Conservation (phyloP, 2,113 vertebrate species). For the Herpailurus yagouaroundi region DNA sequence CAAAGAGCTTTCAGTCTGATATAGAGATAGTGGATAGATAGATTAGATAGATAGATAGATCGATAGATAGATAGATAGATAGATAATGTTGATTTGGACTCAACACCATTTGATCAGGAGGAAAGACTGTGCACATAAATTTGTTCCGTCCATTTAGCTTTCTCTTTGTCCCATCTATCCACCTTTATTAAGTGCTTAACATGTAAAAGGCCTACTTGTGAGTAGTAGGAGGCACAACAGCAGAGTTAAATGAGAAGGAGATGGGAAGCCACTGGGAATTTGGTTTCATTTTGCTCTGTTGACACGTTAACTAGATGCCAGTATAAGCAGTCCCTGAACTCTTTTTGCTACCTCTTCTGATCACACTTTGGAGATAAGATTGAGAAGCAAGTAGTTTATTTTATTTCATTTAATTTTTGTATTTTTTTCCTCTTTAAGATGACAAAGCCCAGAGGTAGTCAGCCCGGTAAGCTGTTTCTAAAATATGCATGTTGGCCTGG, state of each 20-base stretch:
- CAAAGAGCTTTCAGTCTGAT: background rate
- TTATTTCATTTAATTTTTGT: background rate
- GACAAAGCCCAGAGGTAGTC: background rate
- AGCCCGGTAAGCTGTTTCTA: background rate
- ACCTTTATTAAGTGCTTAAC: background rate
- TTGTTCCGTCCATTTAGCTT: background rate
- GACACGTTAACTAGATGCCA: background rate
- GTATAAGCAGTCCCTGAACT: background rate
- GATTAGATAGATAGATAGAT: background rate
- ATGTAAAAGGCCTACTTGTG: background rate
- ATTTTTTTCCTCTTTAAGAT: background rate
- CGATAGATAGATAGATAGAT: background rate
- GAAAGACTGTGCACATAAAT: background rate
- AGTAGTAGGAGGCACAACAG: background rate
- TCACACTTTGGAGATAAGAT: background rate
- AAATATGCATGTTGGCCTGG: background rate
- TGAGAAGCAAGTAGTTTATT: background rate
- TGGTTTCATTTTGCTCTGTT: background rate
- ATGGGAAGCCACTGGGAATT: background rate
- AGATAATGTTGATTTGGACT: background rate
- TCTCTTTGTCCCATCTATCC: background rate
- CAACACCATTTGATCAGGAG: background rate
- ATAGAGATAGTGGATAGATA: background rate
- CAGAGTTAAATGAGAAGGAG: background rate
- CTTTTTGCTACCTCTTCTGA: background rate